Conservation (phyloP, 2,113 vertebrate species). For the Chiloscyllium plagiosum region DNA sequence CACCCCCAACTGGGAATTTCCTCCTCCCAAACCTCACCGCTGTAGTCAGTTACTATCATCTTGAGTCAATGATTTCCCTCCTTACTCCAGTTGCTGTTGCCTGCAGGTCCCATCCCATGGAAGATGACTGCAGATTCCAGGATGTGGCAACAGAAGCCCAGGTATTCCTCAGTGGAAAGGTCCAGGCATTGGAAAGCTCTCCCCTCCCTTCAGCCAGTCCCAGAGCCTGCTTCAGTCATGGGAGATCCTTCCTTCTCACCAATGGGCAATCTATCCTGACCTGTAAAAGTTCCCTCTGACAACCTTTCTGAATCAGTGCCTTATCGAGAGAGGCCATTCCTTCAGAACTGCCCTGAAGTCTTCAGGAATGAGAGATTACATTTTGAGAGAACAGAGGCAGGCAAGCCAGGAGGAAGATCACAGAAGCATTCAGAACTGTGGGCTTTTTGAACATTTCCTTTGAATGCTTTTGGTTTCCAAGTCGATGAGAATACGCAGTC, state of each 20-base stretch:
- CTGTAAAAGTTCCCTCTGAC: neutral
- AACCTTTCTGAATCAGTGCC: neutral
- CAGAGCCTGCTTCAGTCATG: neutral
- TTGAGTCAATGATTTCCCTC: neutral
- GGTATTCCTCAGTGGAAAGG: neutral
- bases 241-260: neutral
- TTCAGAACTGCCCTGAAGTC: neutral
- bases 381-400: neutral
- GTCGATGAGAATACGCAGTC: neutral
- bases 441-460: neutral
- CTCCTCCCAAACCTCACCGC: neutral
- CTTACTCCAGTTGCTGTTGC: neutral
- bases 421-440: neutral
- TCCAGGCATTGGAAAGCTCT: neutral
- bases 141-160: neutral
- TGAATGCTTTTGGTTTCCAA: neutral
- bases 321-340: neutral
- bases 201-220: neutral
- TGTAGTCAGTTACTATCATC: neutral
- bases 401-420: neutral
- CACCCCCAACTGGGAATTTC: neutral
- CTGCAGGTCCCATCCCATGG: no score
- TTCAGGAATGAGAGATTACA: neutral
- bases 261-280: neutral
- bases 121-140: neutral